Base-by-base conservation (phyloP, 2,113 vertebrate genomes). In the Atlantisia rogersi region DNA sequence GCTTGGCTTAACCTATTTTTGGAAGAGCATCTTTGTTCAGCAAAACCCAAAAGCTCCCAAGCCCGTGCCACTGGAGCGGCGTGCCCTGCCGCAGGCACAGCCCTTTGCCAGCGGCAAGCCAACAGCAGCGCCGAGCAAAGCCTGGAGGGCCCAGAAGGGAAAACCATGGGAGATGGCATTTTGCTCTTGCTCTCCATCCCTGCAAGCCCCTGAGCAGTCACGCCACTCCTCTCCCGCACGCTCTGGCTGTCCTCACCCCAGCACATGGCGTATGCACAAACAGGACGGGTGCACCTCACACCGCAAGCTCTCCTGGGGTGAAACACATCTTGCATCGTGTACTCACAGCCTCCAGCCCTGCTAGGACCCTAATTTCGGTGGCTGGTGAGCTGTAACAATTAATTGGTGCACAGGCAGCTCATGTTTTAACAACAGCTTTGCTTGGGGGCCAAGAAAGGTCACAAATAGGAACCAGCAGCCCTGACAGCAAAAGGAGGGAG, bases 1-100 rank as follows among this genome's bases (percentile, higher is more conserved):
- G 69, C 82, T 93, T 58, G 48, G 62, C 77, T 82, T 91, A 94
- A 87, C 67, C 83, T 95, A 89, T 96, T 95, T 94, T 92, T 82
- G 70, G 86, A 93, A 69, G 37, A 39, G 75, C 74, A 82, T 79
- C 92, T 95, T 92, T 92, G 80, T 78, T 88, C 92, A 90, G 85
- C 90, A 96, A 56, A 46, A 92, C 92, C 76, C 76, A 39, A 92
- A 58, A 88, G 31, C 76, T 76, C 60, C 28, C 82, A 73, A 15
- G 68, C 59, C 68, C 35, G 59, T 71, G 82, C 83, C 86, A 71
- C 56, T 0, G 0, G 67, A 63, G 78, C 14, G 3, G 46, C 2
- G 0, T 2, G 37, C 53, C 86, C 87, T 0, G 4, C 86, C 68
- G 73, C 86, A 62, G 90, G 90, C 92, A 74, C 68, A 86, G 55